A percentile compares a stretch with the other conserved stretches of the same genome.
phyloP scores from a whole-genome alignment of 2,113 vertebrate genomes.

The Heterocephalus glaber region DNA sequence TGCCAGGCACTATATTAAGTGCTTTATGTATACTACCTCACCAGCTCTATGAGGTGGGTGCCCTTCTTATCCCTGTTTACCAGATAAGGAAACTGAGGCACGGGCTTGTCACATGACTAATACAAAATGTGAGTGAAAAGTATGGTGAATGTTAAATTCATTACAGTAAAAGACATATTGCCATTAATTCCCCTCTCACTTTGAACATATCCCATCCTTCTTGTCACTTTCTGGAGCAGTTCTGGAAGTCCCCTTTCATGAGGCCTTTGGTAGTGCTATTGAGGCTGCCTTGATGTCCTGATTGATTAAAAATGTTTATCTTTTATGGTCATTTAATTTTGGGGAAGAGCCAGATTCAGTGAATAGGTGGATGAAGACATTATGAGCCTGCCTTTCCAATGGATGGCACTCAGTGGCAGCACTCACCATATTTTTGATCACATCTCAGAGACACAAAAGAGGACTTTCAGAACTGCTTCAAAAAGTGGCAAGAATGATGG shows the following conservation, averaged over 20 bases:
- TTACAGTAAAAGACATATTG: not conserved
- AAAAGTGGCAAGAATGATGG: not conserved
- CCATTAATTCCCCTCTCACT: not conserved
- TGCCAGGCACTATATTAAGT: not conserved
- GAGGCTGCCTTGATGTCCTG: not conserved
- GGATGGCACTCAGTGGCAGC: not conserved
- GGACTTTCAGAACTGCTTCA: not conserved
- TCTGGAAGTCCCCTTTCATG: not conserved
- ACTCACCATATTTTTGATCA: not conserved
- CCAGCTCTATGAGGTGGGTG: not conserved
- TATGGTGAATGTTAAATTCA: not conserved
- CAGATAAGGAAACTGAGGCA: constrained; percentile 13
- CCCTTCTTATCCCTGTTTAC: not conserved
- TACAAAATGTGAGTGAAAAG: not conserved
- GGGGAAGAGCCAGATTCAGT: not conserved
- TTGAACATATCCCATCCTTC: not conserved
- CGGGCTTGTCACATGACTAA: not conserved
- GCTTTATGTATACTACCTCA: not conserved
- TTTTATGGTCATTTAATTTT: not conserved
- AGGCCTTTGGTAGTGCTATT: not conserved
- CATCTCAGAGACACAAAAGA: not conserved
- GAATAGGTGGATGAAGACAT: not conserved
- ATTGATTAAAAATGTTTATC: not conserved
- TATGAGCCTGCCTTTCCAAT: not conserved
- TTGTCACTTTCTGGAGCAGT: not conserved